Evolutionary conservation across 35 echinoderm and acorn worm genomes (phyloP).

Genomic region (Apostichopus japonicus): DNA sequence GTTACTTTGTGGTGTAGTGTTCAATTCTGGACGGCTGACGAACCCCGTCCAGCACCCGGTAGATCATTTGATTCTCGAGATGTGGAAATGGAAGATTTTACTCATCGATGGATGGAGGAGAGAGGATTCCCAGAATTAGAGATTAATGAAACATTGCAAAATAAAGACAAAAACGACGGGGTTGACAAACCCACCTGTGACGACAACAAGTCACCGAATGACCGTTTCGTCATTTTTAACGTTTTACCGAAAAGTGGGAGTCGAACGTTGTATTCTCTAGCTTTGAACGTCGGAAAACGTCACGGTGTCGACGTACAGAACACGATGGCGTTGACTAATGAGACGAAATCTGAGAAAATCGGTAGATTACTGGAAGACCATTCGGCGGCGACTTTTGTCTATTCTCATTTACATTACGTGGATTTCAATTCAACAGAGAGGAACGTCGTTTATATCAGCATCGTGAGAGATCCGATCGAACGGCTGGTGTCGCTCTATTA

Average conservation of each 20-base stretch:
- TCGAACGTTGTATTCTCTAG: slow-evolving; percentile 34
- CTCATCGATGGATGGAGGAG: not conserved
- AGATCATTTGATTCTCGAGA: slow-evolving; percentile 27
- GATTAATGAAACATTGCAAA: too few species aligned
- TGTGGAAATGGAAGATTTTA: not conserved
- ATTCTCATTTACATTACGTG: slow-evolving; percentile 29
- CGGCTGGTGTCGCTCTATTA: slow-evolving; percentile 45
- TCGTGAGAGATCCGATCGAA: slow-evolving; percentile 44
- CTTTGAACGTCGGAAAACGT: not conserved
- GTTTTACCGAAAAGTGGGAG: slow-evolving; percentile 43
- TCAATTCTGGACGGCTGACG: not conserved
- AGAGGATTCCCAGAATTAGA: not conserved
- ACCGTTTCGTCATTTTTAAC: slow-evolving; percentile 32
- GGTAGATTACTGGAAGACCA: not conserved
- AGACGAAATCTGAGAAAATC: slow-evolving; percentile 8
- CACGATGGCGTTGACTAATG: slow-evolving; percentile 47
- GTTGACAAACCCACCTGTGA: too few species aligned
- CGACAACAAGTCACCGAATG: not conserved
- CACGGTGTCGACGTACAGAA: slow-evolving; percentile 28
- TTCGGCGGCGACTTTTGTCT: slow-evolving; percentile 12
- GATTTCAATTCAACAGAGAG: not conserved
- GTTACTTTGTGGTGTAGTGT: not conserved
- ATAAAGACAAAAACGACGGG: too few species aligned
- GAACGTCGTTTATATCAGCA: slow-evolving; percentile 21
- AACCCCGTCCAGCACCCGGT: too few species aligned